These are phyloP conservation scores for Schizotus pectinicornis DNA, from an alignment of 2,888 invertebrate species.

Conservation along the genomic window DNA sequence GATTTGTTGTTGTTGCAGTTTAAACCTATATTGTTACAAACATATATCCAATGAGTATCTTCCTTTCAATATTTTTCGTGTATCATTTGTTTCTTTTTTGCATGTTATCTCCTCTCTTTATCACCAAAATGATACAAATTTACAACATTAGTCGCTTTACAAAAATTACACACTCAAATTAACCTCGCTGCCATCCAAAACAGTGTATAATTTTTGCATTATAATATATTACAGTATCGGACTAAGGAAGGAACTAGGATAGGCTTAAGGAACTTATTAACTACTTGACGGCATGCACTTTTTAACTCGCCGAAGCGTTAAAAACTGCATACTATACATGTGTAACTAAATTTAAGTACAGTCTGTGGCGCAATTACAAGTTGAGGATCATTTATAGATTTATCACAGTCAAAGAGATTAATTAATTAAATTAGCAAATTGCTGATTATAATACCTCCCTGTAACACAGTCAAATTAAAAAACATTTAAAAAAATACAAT, in stretches of 20 bases:
- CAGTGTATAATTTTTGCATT: conserved; percentile 28
- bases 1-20: conserved; percentile 36
- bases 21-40: conserved; percentile 49
- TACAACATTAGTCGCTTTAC: conserved; percentile 12
- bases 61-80: conserved; percentile 24
- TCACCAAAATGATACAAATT: conserved; percentile 25
- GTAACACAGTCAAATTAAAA: conserved; percentile 6
- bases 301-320: conserved; percentile 20
- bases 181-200: background rate
- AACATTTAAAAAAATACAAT: background rate
- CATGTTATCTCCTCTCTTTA: conserved; percentile 9
- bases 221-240: conserved; percentile 25
- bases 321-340: conserved; percentile 30
- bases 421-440: background rate
- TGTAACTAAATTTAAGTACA: conserved; percentile 22
- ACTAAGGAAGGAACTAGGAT: conserved; percentile 12
- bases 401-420: conserved; percentile 11
- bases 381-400: conserved; percentile 4
- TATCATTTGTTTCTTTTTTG: conserved; percentile 25
- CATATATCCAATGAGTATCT: conserved; percentile 43
- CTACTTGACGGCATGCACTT: conserved; percentile 27
- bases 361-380: conserved; percentile 19
- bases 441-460: conserved; percentile 7
- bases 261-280: conserved; percentile 20
- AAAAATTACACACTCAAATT: conserved; percentile 23